Evolutionary conservation across 2,797 vertebrate genomes (phyloP).

Genomic region (Sparus aurata): DNA sequence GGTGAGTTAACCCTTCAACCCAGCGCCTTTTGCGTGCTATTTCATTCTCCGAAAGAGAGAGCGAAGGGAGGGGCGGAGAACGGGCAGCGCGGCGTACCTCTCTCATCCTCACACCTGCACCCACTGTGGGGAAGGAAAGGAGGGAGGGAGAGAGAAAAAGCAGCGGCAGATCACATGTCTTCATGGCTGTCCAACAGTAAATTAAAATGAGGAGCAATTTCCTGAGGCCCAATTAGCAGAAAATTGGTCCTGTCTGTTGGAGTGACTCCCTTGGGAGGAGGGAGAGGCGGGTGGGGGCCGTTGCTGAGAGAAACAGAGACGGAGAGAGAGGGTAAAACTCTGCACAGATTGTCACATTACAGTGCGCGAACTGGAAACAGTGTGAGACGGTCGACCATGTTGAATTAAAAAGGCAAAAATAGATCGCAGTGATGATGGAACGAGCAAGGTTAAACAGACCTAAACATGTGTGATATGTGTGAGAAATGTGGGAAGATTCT

Average conservation of each 20-base stretch:
- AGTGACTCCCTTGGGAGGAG: constrained; percentile 72
- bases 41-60: constrained; percentile 45
- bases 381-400: background rate
- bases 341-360: constrained; percentile 46
- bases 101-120: constrained; percentile 75
- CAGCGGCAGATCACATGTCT: constrained; percentile 80
- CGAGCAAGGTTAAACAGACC: constrained; percentile 5
- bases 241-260: constrained; percentile 87
- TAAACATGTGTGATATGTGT: constrained; percentile 1
- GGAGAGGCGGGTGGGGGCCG: constrained; percentile 30
- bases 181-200: constrained; percentile 86
- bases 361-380: constrained; percentile 32
- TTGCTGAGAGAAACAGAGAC: constrained; percentile 35
- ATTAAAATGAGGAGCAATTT: constrained; percentile 90
- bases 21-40: constrained; percentile 47
- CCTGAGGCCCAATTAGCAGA: constrained; percentile 88
- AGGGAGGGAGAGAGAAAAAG: constrained; percentile 43
- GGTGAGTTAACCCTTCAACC: constrained; percentile 72
- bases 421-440: constrained; percentile 12
- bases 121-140: constrained; percentile 28
- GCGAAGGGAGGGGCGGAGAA: background rate
- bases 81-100: background rate
- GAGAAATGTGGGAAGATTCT: background rate
- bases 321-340: constrained; percentile 49
- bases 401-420: constrained; percentile 14